phyloP scores from a whole-genome alignment of 2,113 vertebrate species.

The Myanophis thanlyinensis region DNA sequence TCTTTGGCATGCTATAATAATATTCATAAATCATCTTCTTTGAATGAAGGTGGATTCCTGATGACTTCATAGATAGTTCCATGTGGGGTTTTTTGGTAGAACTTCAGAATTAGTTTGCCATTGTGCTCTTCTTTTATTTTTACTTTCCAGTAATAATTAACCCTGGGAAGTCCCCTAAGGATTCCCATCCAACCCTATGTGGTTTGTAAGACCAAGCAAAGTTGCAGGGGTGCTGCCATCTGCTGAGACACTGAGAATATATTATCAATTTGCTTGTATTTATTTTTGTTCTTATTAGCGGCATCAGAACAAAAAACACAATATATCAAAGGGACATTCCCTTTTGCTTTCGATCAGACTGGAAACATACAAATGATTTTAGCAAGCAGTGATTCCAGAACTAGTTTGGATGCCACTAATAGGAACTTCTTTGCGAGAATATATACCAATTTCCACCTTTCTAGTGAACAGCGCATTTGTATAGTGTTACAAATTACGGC shows the following conservation, averaged over 20 bases:
- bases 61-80: neutral
- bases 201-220: neutral
- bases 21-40: neutral
- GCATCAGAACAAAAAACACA: neutral
- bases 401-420: neutral
- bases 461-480: neutral
- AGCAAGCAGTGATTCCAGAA: neutral
- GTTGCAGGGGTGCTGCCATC: neutral
- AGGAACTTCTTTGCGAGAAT: neutral
- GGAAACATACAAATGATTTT: neutral
- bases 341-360: neutral
- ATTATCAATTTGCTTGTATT: neutral
- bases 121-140: neutral
- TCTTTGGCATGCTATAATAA: neutral
- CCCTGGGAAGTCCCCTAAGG: neutral
- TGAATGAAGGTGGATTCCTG: neutral
- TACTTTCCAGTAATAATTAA: neutral
- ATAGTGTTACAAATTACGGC: neutral
- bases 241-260: neutral
- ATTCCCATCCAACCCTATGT: neutral
- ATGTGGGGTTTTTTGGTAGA: neutral
- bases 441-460: neutral
- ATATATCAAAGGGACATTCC: neutral
- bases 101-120: neutral
- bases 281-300: neutral